Evolutionary conservation across 2,888 invertebrate genomes (phyloP).

Genomic region (Rhamphomyia laevipes): DNA sequence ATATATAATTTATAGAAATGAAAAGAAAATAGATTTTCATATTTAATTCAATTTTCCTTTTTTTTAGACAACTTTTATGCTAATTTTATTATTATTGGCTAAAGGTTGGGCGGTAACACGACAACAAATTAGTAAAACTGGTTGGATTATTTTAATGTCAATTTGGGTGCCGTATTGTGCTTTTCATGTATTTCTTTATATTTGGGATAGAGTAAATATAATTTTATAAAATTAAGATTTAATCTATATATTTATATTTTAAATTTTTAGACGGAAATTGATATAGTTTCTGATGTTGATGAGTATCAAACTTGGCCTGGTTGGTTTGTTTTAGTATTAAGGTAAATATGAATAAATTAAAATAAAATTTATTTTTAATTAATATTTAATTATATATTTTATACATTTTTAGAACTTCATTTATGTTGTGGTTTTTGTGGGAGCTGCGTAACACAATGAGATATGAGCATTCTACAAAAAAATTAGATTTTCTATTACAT

Average conservation of each 20-base stretch:
- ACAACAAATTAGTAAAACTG: slow-evolving; percentile 77
- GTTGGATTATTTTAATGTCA: slow-evolving; percentile 40
- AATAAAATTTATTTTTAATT: not conserved
- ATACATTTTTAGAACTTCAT: slow-evolving; percentile 45
- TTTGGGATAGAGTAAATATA: slow-evolving; percentile 87
- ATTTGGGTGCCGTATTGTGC: slow-evolving; percentile 88
- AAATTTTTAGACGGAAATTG: slow-evolving; percentile 74
- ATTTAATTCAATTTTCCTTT: not conserved
- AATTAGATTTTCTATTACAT: slow-evolving; percentile 86
- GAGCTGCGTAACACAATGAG: slow-evolving; percentile 63
- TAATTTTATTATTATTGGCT: slow-evolving; percentile 78
- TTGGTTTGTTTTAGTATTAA: slow-evolving; percentile 79
- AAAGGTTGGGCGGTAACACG: slow-evolving; percentile 96
- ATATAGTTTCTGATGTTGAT: slow-evolving; percentile 90
- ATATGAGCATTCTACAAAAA: slow-evolving; percentile 67
- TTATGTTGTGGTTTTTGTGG: slow-evolving; percentile 80
- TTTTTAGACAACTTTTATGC: slow-evolving; percentile 81
- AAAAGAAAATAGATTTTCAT: not conserved
- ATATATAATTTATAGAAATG: not conserved
- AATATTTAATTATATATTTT: not conserved
- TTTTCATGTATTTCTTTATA: slow-evolving; percentile 82
- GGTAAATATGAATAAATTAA: slow-evolving; percentile 22
- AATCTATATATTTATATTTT: not conserved
- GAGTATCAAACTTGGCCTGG: slow-evolving; percentile 98
- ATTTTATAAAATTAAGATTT: not conserved